A percentile compares a stretch with the other conserved stretches of the same genome.
Conservation (phyloP, 2,888 invertebrate genomes). For the Drosophila mercatorum region DNA sequence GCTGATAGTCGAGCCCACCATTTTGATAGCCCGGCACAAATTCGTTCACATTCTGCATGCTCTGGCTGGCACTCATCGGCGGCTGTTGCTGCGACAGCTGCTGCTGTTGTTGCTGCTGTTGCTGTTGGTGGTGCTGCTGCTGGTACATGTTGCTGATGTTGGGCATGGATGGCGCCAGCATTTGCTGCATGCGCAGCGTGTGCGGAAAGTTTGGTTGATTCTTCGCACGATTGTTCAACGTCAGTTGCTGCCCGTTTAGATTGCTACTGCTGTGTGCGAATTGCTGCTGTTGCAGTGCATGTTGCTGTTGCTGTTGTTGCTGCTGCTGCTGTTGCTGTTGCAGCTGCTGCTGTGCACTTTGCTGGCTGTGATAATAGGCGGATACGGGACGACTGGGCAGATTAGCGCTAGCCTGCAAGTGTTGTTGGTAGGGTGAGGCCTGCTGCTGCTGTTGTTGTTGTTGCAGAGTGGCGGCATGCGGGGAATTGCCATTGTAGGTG, state of each 20-base stretch:
- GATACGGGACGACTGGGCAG: slow-evolving; percentile 84
- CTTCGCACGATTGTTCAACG: slow-evolving; percentile 80
- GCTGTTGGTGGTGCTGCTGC: slow-evolving; percentile 77
- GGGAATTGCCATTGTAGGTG: slow-evolving; percentile 82
- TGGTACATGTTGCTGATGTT: slow-evolving; percentile 83
- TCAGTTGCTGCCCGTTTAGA: slow-evolving; percentile 73
- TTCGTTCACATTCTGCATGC: slow-evolving; percentile 84
- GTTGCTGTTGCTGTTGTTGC: slow-evolving; percentile 72
- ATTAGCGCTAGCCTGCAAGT: slow-evolving; percentile 68
- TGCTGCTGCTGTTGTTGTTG: slow-evolving; percentile 70
- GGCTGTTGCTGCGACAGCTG: slow-evolving; percentile 29
- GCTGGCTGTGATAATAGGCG: slow-evolving; percentile 83
- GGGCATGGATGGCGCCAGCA: slow-evolving; percentile 85
- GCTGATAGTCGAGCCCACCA: slow-evolving; percentile 65
- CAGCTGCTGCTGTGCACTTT: slow-evolving; percentile 73
- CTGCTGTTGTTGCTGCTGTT: slow-evolving; percentile 58
- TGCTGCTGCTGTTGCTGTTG: slow-evolving; percentile 78
- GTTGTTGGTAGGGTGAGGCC: slow-evolving; percentile 64
- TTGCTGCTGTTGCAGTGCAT: slow-evolving; percentile 78
- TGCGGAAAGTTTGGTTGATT: slow-evolving; percentile 82
- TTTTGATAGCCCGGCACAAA: slow-evolving; percentile 69
- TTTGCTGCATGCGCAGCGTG: slow-evolving; percentile 83
- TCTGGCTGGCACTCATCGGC: slow-evolving; percentile 83
- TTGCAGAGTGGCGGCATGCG: slow-evolving; percentile 78
- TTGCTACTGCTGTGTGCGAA: slow-evolving; percentile 83